Evolutionary conservation across 2,888 invertebrate genomes (phyloP).

Genomic region (Tanypteryx hageni): DNA sequence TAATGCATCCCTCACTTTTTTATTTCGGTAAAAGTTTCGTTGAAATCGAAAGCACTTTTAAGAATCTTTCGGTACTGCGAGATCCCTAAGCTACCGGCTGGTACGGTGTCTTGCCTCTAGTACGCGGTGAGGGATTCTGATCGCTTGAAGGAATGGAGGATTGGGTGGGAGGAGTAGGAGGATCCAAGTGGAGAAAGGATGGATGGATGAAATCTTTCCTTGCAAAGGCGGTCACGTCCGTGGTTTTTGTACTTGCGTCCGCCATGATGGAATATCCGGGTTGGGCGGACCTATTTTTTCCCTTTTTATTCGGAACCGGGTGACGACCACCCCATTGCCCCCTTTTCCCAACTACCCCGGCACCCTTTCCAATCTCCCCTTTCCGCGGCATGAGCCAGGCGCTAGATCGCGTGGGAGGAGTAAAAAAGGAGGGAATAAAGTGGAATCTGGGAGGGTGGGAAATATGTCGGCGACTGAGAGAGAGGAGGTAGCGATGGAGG

Average conservation of each 20-base stretch:
- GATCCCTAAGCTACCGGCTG: slow-evolving; percentile 25
- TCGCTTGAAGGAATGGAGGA: neutral
- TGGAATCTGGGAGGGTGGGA: slow-evolving; percentile 6
- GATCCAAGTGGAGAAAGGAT: slow-evolving; percentile 49
- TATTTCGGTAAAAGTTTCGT: neutral
- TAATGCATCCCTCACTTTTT: slow-evolving; percentile 37
- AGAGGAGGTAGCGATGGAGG: neutral
- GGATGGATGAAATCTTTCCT: slow-evolving; percentile 28
- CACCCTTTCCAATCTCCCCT: slow-evolving; percentile 58
- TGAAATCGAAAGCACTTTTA: neutral
- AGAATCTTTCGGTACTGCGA: neutral
- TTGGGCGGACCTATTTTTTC: too few species aligned
- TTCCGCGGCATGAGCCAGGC: slow-evolving; percentile 52
- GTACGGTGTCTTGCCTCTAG: neutral
- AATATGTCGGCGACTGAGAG: slow-evolving; percentile 8
- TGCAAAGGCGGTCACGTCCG: slow-evolving; percentile 60
- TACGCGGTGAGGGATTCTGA: slow-evolving; percentile 22
- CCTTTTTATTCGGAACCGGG: slow-evolving; percentile 51
- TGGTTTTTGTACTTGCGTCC: slow-evolving; percentile 58
- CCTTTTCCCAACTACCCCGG: neutral
- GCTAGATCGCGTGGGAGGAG: slow-evolving; percentile 49
- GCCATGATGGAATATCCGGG: slow-evolving; percentile 63
- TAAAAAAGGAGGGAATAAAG: slow-evolving; percentile 18
- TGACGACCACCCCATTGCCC: neutral
- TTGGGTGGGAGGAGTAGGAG: neutral